Evolutionary conservation across 1,140 invertebrate genomes (phyloP), one percentile per base, ranked within the genome.

Genomic region (Magallana ariakensis): DNA sequence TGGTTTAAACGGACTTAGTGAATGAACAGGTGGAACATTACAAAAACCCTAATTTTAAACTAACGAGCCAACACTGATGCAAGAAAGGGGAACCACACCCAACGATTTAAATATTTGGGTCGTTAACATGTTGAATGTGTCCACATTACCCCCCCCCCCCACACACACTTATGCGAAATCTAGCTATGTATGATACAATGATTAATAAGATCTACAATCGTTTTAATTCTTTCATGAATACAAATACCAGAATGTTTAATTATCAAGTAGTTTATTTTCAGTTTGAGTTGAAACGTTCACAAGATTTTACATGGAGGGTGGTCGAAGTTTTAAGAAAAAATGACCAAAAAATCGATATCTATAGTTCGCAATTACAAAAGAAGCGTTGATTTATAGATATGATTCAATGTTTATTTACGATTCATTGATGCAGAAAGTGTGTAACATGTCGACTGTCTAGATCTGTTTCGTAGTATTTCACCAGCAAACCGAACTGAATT

Each of bases 221-320:
- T 75, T 75, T 26, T 26, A 75, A 75, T 75, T 75, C 66, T 33
- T 75, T 75, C 66, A 75, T 75, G 22, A 75, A 75, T 75, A 33
- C 15, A 75, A 75, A 75, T 46, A 46, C 33, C 33, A 26, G 66
- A 46, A 46, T 46, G 33, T 46, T 46, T 4, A 46, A 46, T 46
- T 46, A 46, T 46, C 33, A 46, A 46, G 33, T 46, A 46, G 33
- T 46, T 5, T 5, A 46, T 46, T 46, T 46, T 46, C 33, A 46
- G 3, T 46, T 46, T 46, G 33, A 46, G 33, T 46, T 46, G 33
- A 46, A 46, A 46, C 33, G 33, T 46, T 46, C 33, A 46, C 2
- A 46, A 46, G 33, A 4, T 46, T 46, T 46, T 2, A 46, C 33
- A 46, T 46, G 33, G 5, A 46, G 33, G 33, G 33, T 46, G 33